phyloP scores from a whole-genome alignment of 2,888 invertebrate species.

The Nemapogon koenigi region DNA sequence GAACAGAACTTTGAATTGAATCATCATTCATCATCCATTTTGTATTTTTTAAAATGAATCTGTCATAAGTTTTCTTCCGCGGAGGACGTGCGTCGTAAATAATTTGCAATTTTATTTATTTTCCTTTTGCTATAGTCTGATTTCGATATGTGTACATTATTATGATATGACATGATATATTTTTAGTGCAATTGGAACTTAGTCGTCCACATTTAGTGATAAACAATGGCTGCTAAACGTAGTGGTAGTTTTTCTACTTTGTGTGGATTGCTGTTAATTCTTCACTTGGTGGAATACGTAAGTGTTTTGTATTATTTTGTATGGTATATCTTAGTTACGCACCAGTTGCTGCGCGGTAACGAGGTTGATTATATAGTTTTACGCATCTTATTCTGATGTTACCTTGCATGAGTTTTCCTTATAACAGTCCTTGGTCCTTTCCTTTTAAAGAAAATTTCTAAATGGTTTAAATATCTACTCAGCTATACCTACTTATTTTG shows the following conservation, averaged over 20 bases:
- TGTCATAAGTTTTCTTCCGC: no score
- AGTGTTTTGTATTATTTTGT: slow-evolving; percentile 25
- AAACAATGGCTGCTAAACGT: slow-evolving; percentile 32
- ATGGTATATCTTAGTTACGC: slow-evolving; percentile 28
- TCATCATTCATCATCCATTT: no score
- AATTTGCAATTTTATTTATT: not conserved
- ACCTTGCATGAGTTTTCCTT: no score
- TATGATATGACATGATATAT: slow-evolving; percentile 42
- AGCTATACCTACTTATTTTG: no score
- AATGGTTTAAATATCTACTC: no score
- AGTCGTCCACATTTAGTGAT: slow-evolving; percentile 22
- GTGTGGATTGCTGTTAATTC: slow-evolving; percentile 36
- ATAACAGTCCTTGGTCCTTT: no score
- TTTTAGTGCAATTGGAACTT: slow-evolving; percentile 24
- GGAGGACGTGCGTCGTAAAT: slow-evolving; percentile 6
- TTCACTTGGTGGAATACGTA: slow-evolving; percentile 39
- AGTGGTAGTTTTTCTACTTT: slow-evolving; percentile 26
- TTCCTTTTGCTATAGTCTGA: not conserved
- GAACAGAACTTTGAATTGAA: no score
- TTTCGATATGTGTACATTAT: slow-evolving; percentile 20
- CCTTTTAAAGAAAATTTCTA: no score
- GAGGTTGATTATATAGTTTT: not conserved
- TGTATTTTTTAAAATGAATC: no score
- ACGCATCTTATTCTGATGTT: not conserved
- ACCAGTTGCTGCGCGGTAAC: slow-evolving; percentile 25